Evolutionary conservation across 2,113 vertebrate species (phyloP).

Genomic region (Tyrannus savana): DNA sequence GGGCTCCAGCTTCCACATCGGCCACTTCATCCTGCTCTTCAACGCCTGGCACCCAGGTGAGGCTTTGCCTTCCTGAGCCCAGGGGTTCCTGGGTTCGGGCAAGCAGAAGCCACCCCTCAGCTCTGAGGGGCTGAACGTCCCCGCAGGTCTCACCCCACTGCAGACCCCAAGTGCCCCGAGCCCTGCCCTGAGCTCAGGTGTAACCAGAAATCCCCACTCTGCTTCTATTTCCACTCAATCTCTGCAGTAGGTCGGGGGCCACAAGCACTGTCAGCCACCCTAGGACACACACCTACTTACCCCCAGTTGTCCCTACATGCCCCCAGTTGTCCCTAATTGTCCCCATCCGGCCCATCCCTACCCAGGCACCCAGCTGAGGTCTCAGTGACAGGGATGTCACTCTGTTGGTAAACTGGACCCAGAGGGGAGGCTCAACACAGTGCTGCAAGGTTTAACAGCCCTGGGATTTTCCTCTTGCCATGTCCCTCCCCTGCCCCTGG

Average conservation of each 20-base stretch:
- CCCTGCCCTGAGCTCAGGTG: neutral
- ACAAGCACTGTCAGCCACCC: fast-evolving
- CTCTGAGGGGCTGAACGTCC: fast-evolving
- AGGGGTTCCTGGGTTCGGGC: fast-evolving
- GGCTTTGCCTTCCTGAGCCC: neutral
- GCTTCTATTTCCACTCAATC: neutral
- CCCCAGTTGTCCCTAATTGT: neutral
- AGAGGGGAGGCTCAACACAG: neutral
- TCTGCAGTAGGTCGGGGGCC: fast-evolving
- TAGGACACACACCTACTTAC: neutral
- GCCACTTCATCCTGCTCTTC: slow-evolving; percentile 86
- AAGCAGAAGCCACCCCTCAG: fast-evolving
- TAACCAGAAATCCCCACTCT: neutral
- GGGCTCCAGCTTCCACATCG: slow-evolving; percentile 69
- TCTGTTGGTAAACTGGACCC: neutral
- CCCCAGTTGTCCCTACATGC: neutral
- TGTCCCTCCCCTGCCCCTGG: neutral
- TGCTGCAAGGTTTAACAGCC: neutral
- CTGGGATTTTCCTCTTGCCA: neutral
- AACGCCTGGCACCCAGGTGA: slow-evolving; percentile 93
- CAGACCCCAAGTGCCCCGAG: neutral
- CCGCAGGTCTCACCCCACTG: fast-evolving
- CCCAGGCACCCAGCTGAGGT: neutral
- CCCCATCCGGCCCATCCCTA: neutral
- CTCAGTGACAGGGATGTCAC: neutral